A percentile compares a stretch with the other conserved stretches of the same genome.
Evolutionary conservation across 2,888 invertebrate species (phyloP).

Genomic region (Blastobasis lacticolella): DNA sequence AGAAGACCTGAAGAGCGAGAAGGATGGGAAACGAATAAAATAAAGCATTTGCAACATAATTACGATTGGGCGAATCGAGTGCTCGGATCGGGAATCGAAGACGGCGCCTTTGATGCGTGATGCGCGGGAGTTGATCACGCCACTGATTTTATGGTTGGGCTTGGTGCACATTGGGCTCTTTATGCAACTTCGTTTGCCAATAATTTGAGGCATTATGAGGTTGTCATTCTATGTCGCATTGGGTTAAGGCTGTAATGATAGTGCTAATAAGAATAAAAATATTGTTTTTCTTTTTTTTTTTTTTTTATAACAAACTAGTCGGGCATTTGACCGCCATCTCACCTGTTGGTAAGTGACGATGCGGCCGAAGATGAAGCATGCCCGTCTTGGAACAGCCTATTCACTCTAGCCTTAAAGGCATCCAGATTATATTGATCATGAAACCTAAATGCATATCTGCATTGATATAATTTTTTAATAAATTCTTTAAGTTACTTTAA

Average conservation of each 20-base stretch:
- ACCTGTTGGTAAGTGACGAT: too few relatives aligned
- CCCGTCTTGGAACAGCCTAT: too few relatives aligned
- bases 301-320: too few relatives aligned
- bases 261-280: too few relatives aligned
- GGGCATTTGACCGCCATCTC: too few relatives aligned
- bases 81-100: constrained; percentile 6
- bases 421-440: too few relatives aligned
- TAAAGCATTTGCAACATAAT: constrained; percentile 33
- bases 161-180: not conserved
- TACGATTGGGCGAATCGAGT: constrained; percentile 8
- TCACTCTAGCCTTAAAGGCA: too few relatives aligned
- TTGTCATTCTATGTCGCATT: too few relatives aligned
- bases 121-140: constrained; percentile 2
- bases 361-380: too few relatives aligned
- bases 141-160: not conserved
- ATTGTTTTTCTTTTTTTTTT: too few relatives aligned
- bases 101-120: constrained; percentile 8
- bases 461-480: not conserved
- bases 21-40: constrained; percentile 30
- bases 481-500: not conserved
- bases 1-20: constrained; percentile 15
- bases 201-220: too few relatives aligned
- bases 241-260: too few relatives aligned
- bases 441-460: not conserved
- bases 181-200: not conserved